Conservation (phyloP, 2,888 invertebrate genomes). For the Xestia xanthographa region DNA sequence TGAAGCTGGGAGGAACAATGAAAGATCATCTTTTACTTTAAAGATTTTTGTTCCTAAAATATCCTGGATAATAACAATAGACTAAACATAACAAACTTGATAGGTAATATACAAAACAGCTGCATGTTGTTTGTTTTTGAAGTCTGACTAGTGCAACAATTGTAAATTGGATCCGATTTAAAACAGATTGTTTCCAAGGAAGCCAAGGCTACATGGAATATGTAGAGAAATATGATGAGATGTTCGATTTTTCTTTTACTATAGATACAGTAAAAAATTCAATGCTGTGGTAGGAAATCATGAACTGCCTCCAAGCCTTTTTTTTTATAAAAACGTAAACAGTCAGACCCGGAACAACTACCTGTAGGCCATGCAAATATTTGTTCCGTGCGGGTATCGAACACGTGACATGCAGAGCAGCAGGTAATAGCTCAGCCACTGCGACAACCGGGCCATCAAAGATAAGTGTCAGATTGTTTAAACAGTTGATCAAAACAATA, state of each 20-base stretch:
- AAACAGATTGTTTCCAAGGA: slow-evolving; percentile 10
- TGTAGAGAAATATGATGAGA: background rate
- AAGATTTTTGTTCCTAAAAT: background rate
- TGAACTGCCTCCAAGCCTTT: background rate
- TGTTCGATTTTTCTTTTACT: background rate
- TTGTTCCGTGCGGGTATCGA: too few relatives aligned
- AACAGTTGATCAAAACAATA: background rate
- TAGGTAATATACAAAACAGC: too few relatives aligned
- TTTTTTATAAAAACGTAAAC: too few relatives aligned
- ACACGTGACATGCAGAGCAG: too few relatives aligned
- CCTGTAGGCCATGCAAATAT: too few relatives aligned
- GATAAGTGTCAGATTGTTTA: background rate
- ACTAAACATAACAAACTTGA: slow-evolving; percentile 13
- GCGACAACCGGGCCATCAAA: background rate
- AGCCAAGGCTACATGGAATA: background rate
- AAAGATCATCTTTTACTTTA: background rate
- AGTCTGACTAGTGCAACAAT: slow-evolving; percentile 52
- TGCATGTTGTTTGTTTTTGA: slow-evolving; percentile 51
- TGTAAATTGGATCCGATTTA: slow-evolving; percentile 44
- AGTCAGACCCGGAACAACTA: too few relatives aligned
- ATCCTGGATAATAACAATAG: slow-evolving; percentile 17
- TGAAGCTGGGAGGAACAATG: background rate
- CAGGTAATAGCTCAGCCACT: too few relatives aligned
- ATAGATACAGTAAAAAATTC: background rate
- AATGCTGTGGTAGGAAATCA: background rate